Evolutionary conservation across 2,113 vertebrate species (phyloP), one percentile per base, ranked within the genome.

Genomic region (Lampris megalopsis): DNA sequence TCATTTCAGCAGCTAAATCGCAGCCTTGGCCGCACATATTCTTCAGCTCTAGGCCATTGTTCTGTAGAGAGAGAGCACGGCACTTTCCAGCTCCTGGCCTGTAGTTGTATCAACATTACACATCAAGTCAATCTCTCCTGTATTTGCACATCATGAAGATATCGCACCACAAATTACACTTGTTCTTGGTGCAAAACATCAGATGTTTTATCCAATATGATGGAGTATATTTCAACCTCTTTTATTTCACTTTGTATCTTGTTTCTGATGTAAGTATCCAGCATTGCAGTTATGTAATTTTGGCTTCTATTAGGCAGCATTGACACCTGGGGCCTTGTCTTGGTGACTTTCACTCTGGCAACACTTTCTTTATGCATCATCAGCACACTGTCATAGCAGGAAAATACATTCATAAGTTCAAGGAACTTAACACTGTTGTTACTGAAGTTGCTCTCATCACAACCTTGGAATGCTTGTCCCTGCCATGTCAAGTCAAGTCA

Each of bases 171-270:
- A 78, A 64, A 71, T 41, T 56, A 65, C 35, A 71, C 75, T 48
- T 70, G 75, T 56, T 77, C 75, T 76, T 62, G 35, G 59, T 70
- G 67, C 2, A 42, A 70, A 9, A 72, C 63, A 73, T 73, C 56
- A 47, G 68, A 35, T 36, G 68, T 78, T 52, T 71, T 50, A 77
- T 71, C 75, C 11, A 71, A 9, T 1, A 65, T 9, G 45, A 66
- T 59, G 52, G 68, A 71, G 38, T n/a, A 67, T 3, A 79, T 73
- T 58, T n/a, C 43, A 65, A 37, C 48, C 2, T 74, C 41, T 77
- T 77, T 45, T n/a, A 63, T 56, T 70, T 77, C 38, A 3, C 8
- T 8, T 24, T 24, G 24, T 24, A 24, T 24, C 24, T 24, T 24
- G 24, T 24, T 24, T 24, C 24, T 24, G 24, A 78, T 71, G 10